Evolutionary conservation across 2,113 vertebrate genomes (phyloP).

Genomic region (Seriola quinqueradiata): DNA sequence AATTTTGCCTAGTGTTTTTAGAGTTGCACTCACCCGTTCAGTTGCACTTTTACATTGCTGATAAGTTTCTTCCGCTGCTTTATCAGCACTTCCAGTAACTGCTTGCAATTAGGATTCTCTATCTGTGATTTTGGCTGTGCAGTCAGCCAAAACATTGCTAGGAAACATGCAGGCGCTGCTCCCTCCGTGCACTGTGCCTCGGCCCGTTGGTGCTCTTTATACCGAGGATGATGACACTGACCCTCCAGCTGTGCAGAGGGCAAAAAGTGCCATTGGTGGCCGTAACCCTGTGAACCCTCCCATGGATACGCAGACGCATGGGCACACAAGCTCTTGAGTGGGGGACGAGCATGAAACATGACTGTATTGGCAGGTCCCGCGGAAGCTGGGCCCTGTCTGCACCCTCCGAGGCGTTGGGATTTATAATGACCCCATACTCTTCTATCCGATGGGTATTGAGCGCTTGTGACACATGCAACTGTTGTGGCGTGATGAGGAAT

Average conservation of each 20-base stretch:
- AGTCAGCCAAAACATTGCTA: conserved; percentile 18
- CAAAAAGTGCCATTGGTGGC: conserved; percentile 25
- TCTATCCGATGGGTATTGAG: conserved; percentile 87
- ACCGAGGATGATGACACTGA: conserved; percentile 18
- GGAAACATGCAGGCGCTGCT: conserved; percentile 13
- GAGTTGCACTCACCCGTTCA: conserved; percentile 8
- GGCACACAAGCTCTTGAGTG: conserved; percentile 35
- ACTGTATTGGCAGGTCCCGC: conserved; percentile 84
- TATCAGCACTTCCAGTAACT: conserved; percentile 41
- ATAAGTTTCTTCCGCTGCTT: conserved; percentile 34
- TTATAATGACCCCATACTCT: conserved; percentile 84
- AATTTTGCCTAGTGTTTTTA: conserved; percentile 35
- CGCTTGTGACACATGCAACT: conserved; percentile 89
- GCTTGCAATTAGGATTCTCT: conserved; percentile 16
- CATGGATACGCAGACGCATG: conserved; percentile 56
- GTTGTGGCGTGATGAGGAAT: conserved; percentile 86
- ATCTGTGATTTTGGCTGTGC: conserved; percentile 29
- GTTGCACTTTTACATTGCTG: conserved; percentile 17
- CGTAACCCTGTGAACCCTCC: conserved; percentile 25
- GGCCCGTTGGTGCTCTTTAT: conserved; percentile 25
- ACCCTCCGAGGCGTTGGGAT: conserved; percentile 81
- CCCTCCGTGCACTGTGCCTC: not conserved
- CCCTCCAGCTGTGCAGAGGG: conserved; percentile 24
- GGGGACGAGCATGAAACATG: conserved; percentile 83
- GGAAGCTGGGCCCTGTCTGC: conserved; percentile 46